Evolutionary conservation across 2,888 invertebrate genomes (phyloP), one percentile per base, ranked within the genome.

Genomic region (Oasisia sp.): DNA sequence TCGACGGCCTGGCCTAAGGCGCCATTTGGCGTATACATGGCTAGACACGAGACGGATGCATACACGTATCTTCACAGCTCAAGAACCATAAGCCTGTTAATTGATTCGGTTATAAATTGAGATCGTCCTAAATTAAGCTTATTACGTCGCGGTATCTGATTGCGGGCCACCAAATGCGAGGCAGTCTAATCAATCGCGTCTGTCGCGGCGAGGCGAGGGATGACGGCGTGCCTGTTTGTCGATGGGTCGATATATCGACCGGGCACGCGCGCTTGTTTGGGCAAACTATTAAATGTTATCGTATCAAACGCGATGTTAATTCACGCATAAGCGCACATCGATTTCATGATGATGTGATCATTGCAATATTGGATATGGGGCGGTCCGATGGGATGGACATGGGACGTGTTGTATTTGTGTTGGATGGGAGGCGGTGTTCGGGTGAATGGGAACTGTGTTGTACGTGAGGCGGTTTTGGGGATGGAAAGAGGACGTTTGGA

Each of bases 281-380:
- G 74, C 74, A 74, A 74, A 74, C 74, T 19, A 74, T 74, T 74
- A 74, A 74, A 74, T 74, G 74, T 74, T 74, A 74, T 74, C 27
- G 74, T 74, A 74, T 74, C 74, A 74, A 74, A 74, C 74, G 74
- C 74, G 74, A 74, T 74, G 74, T 74, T 74, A 74, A 74, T 74
- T 74, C 74, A 74, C 74, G 74, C 74, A 74, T 74, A 74, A n/a
- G 74, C 74, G 74, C 74, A 74, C 74, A 74, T 74, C 74, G 74
- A 74, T 74, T 74, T 74, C 74, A 27, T 74, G 74, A 74, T 74
- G 74, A 74, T 74, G 74, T 74, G 74, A 74, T 74, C 74, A 74
- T 74, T 74, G 74, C 74, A 19, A n/a, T 74, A 74, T 74, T 74
- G 74, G 74, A 19, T n/a, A 74, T n/a, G 74, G 27, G 74, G 27